These are phyloP conservation scores for Drosophila repleta DNA, from an alignment of 1,140 invertebrate genomes.

Conservation along the genomic window DNA sequence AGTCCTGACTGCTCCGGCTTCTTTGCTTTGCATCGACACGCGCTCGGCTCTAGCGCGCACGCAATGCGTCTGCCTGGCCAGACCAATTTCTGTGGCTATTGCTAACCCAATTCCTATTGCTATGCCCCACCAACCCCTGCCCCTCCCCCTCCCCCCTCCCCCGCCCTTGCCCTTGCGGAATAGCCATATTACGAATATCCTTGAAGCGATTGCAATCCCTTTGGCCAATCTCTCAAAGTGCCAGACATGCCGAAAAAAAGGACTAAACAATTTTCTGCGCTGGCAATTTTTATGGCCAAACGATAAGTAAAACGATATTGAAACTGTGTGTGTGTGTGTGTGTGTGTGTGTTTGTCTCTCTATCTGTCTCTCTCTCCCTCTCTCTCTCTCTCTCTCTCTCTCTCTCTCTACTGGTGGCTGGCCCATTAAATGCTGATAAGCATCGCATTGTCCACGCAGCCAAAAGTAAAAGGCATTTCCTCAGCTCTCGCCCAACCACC, in stretches of 20 bases:
- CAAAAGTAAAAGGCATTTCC: slow-evolving; percentile 38
- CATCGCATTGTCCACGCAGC: slow-evolving; percentile 45
- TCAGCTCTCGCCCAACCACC: background rate
- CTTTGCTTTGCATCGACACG: background rate
- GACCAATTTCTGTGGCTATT: slow-evolving; percentile 21
- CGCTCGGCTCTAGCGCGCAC: background rate
- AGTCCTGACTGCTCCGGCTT: too few species aligned
- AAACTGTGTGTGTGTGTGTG: slow-evolving; percentile 48
- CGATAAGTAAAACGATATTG: slow-evolving; percentile 82
- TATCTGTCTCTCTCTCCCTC: slow-evolving; percentile 13
- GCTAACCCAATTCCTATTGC: slow-evolving; percentile 11
- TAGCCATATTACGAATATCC: slow-evolving; percentile 7
- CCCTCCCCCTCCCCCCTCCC: background rate
- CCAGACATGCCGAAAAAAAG: slow-evolving; percentile 72
- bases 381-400: slow-evolving; percentile 20
- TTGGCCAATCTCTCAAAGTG: slow-evolving; percentile 78
- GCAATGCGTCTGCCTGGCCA: background rate
- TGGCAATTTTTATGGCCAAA: slow-evolving; percentile 81
- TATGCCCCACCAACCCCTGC: background rate
- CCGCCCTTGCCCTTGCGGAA: background rate
- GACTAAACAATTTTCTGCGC: slow-evolving; percentile 82
- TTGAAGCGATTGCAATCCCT: slow-evolving; percentile 31
- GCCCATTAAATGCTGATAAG: slow-evolving; percentile 73
- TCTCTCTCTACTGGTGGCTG: slow-evolving; percentile 9
- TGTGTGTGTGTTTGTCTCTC: slow-evolving; percentile 7